Conservation (phyloP, 2,113 vertebrate genomes). For the Sceloporus tristichus region DNA sequence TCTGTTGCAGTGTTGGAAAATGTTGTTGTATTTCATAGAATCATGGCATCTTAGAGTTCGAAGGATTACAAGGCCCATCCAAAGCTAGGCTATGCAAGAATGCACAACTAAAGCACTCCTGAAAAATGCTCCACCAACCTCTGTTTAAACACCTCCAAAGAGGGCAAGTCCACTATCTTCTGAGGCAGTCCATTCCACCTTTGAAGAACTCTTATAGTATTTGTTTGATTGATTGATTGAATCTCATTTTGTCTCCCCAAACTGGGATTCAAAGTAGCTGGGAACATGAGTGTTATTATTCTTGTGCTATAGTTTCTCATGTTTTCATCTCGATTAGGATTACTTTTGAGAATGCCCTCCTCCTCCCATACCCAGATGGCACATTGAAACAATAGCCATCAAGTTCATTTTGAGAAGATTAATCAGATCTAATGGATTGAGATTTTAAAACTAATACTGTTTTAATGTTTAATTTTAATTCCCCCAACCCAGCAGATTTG, state of each 20-base stretch:
- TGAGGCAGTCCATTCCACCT: too few relatives aligned
- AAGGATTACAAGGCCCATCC: too few relatives aligned
- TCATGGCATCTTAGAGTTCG: too few relatives aligned
- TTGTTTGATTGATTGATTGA: too few relatives aligned
- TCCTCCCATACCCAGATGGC: not conserved
- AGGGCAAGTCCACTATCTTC: too few relatives aligned
- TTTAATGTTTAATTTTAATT: conserved; percentile 26
- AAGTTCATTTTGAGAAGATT: conserved; percentile 41
- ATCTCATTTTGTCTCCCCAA: too few relatives aligned
- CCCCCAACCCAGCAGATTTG: not conserved
- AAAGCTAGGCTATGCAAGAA: too few relatives aligned
- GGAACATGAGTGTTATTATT: not conserved
- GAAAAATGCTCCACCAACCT: too few relatives aligned
- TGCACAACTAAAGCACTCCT: too few relatives aligned
- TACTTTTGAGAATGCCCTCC: conserved; percentile 13
- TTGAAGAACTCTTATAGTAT: too few relatives aligned
- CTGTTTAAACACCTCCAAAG: not conserved
- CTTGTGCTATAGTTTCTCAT: conserved; percentile 24
- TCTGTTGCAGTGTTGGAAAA: not conserved
- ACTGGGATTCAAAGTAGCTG: too few relatives aligned
- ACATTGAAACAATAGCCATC: not conserved
- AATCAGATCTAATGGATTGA: conserved; percentile 28
- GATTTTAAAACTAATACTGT: conserved; percentile 37
- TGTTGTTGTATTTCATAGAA: not conserved
- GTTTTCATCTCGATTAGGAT: not conserved